A percentile compares a stretch with the other conserved stretches of the same genome.
These are phyloP conservation scores for Hirtodrosophila histrioides DNA, from an alignment of 2,888 invertebrate genomes.

Conservation along the genomic window DNA sequence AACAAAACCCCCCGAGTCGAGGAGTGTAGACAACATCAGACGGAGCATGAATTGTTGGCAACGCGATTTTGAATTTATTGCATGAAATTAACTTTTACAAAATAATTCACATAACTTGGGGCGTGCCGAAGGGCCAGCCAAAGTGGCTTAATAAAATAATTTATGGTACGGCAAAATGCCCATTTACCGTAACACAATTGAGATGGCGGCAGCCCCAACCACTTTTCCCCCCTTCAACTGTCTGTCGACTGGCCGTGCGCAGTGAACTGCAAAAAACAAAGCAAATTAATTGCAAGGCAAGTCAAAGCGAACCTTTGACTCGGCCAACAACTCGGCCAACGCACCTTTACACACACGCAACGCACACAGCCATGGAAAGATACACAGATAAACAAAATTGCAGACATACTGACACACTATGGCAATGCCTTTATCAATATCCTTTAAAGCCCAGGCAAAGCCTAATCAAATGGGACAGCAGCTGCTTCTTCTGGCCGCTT, in stretches of 20 bases:
- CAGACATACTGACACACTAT: slow-evolving; percentile 28
- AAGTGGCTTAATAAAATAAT: slow-evolving; percentile 80
- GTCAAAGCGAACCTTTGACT: slow-evolving; percentile 73
- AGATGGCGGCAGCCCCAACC: not conserved
- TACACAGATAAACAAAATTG: slow-evolving; percentile 4
- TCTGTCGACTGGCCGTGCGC: slow-evolving; percentile 31
- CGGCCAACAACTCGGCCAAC: slow-evolving; percentile 36
- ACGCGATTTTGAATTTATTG: slow-evolving; percentile 78
- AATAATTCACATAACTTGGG: slow-evolving; percentile 76
- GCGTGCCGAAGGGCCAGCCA: slow-evolving; percentile 65
- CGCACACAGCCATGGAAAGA: slow-evolving; percentile 9
- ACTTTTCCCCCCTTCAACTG: not conserved
- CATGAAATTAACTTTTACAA: slow-evolving; percentile 78
- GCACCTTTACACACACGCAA: slow-evolving; percentile 59
- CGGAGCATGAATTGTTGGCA: slow-evolving; percentile 53
- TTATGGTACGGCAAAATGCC: slow-evolving; percentile 70
- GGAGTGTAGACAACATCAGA: slow-evolving; percentile 18
- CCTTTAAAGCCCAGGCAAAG: slow-evolving; percentile 59
- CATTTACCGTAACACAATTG: slow-evolving; percentile 49
- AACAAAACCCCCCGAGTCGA: slow-evolving; percentile 35
- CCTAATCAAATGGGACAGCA: slow-evolving; percentile 78
- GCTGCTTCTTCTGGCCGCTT: slow-evolving; percentile 46
- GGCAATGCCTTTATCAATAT: slow-evolving; percentile 78
- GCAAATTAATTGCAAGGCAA: slow-evolving; percentile 82
- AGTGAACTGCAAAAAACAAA: slow-evolving; percentile 79